Conservation (phyloP, 2,888 invertebrate species). For the Desoria tigrina region DNA sequence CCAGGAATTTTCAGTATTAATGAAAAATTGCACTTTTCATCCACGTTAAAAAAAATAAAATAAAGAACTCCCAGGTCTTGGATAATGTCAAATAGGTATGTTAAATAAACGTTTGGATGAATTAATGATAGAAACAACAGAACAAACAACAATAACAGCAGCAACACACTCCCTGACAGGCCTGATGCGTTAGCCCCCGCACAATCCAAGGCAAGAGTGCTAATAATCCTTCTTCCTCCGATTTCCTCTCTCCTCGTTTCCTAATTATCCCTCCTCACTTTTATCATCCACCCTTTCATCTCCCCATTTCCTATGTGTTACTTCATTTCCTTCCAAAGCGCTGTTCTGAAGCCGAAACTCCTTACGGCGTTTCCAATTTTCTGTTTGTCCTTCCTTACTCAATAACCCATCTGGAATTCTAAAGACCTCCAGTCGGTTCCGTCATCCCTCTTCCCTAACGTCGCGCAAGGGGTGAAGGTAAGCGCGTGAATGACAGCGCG, state of each 20-base stretch:
- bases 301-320: neutral
- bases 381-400: neutral
- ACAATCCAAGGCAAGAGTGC: neutral
- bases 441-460: neutral
- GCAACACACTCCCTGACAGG: slow-evolving; percentile 10
- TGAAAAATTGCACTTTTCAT: neutral
- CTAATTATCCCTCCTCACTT: neutral
- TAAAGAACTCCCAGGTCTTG: neutral
- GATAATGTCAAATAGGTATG: neutral
- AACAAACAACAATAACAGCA: slow-evolving; percentile 7
- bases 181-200: slow-evolving; percentile 1
- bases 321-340: no score
- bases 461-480: neutral
- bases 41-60: neutral
- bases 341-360: neutral
- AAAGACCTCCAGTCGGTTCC: neutral
- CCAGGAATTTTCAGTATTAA: slow-evolving; percentile 16
- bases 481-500: neutral
- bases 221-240: slow-evolving; percentile 12
- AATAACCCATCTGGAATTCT: no score
- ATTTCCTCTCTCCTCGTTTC: slow-evolving; percentile 7
- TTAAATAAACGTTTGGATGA: neutral
- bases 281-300: slow-evolving; percentile 4
- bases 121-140: slow-evolving; percentile 6
- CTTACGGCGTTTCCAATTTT: neutral